A percentile compares a stretch with the other conserved stretches of the same genome.
Conservation (phyloP, 2,797 vertebrate genomes). For the Pseudochirops corinnae region DNA sequence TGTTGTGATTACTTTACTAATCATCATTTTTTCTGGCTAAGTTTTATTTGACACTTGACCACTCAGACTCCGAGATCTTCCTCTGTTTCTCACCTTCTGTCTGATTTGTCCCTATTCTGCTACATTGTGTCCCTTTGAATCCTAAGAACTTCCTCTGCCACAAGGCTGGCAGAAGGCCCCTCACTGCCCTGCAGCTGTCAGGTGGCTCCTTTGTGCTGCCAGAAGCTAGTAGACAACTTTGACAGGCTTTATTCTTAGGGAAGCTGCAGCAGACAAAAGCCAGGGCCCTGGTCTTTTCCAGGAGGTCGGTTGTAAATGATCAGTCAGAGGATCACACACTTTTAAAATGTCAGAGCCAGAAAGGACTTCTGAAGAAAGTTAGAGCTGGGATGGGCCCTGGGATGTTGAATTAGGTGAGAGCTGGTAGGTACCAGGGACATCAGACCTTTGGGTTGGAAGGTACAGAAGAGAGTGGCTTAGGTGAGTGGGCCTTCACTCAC, state of each 20-base stretch:
- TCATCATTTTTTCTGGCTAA: too few relatives aligned
- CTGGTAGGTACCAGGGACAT: neutral
- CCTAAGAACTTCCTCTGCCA: too few relatives aligned
- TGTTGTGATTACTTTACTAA: too few relatives aligned
- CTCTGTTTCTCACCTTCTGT: too few relatives aligned
- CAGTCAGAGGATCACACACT: neutral
- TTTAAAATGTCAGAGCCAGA: neutral
- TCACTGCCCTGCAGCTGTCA: too few relatives aligned
- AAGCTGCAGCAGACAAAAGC: neutral
- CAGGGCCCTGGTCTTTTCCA: neutral
- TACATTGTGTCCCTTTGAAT: too few relatives aligned
- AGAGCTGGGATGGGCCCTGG: neutral
- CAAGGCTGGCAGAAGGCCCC: too few relatives aligned
- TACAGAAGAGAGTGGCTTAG: neutral
- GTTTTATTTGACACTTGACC: too few relatives aligned
- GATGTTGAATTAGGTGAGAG: neutral
- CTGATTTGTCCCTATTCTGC: too few relatives aligned
- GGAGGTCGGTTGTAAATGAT: neutral
- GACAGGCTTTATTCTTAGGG: neutral
- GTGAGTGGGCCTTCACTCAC: neutral
- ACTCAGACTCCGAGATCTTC: too few relatives aligned
- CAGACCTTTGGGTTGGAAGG: neutral
- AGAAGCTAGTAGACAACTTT: too few relatives aligned
- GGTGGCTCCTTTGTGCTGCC: too few relatives aligned
- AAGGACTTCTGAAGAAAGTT: neutral